Percentiles rank a stretch among this genome's conserved stretches.
These are phyloP conservation scores for Narcine bancroftii DNA, from an alignment of 2,113 vertebrate genomes.

Conservation along the genomic window DNA sequence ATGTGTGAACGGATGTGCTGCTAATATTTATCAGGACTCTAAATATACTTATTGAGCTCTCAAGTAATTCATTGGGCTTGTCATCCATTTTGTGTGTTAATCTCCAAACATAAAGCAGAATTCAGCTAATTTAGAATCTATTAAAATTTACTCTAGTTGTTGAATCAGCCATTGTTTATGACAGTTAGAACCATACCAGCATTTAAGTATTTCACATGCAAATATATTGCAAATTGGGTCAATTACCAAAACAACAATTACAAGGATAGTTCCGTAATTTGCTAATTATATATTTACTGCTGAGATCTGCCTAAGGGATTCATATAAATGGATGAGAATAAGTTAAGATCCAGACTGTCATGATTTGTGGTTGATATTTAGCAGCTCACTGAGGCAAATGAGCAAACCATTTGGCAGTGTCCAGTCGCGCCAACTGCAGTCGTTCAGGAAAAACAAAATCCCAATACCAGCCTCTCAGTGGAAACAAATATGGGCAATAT, in stretches of 20 bases:
- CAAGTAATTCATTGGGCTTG: not conserved
- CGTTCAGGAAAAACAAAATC: not conserved
- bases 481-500: too few species aligned
- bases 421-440: not conserved
- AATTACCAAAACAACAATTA: constrained; percentile 12
- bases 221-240: not conserved
- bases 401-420: not conserved
- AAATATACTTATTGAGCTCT: not conserved
- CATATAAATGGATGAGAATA: not conserved
- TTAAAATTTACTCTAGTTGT: not conserved
- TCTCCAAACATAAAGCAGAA: too few species aligned
- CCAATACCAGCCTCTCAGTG: not conserved
- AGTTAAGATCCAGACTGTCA: not conserved
- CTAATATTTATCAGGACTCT: not conserved
- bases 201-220: not conserved
- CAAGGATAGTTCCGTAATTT: not conserved
- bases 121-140: not conserved
- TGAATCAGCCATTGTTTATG: not conserved
- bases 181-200: not conserved
- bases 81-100: not conserved
- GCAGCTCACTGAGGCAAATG: not conserved
- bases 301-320: not conserved
- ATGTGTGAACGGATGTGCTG: not conserved
- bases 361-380: not conserved
- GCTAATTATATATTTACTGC: not conserved